Conservation (phyloP, 2,888 invertebrate genomes). For the Mesoligia furuncula region DNA sequence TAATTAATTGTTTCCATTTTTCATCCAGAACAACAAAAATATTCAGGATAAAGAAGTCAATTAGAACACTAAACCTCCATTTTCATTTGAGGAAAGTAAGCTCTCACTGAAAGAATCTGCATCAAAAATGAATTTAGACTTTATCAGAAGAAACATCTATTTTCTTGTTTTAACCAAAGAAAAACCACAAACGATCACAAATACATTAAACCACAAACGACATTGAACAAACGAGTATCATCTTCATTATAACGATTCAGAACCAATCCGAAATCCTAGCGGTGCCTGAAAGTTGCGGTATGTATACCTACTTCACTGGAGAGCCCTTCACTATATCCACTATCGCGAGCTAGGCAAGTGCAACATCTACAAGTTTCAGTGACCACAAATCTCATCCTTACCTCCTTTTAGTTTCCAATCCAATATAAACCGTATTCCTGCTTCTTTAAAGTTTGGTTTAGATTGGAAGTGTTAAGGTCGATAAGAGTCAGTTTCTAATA, state of each 20-base stretch:
- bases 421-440: conserved; percentile 41
- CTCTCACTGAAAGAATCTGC: neutral
- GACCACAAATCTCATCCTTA: conserved; percentile 66
- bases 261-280: conserved; percentile 65
- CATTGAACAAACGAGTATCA: conserved; percentile 40
- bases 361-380: conserved; percentile 72
- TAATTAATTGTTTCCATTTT: neutral
- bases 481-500: conserved; percentile 72
- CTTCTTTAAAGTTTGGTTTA: conserved; percentile 49
- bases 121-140: neutral
- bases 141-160: neutral
- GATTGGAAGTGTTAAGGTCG: neutral
- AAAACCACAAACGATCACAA: conserved; percentile 11
- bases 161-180: conserved; percentile 1
- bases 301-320: conserved; percentile 75
- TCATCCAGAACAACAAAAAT: neutral
- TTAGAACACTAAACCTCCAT: neutral
- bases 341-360: conserved; percentile 75
- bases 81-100: neutral
- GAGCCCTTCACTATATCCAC: conserved; percentile 78
- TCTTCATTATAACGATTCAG: conserved; percentile 64
- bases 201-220: conserved; percentile 9
- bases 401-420: neutral
- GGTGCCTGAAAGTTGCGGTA: conserved; percentile 73
- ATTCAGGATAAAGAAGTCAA: neutral